Evolutionary conservation across 2,888 invertebrate species (phyloP).

Genomic region (Tetramorium bicarinatum): DNA sequence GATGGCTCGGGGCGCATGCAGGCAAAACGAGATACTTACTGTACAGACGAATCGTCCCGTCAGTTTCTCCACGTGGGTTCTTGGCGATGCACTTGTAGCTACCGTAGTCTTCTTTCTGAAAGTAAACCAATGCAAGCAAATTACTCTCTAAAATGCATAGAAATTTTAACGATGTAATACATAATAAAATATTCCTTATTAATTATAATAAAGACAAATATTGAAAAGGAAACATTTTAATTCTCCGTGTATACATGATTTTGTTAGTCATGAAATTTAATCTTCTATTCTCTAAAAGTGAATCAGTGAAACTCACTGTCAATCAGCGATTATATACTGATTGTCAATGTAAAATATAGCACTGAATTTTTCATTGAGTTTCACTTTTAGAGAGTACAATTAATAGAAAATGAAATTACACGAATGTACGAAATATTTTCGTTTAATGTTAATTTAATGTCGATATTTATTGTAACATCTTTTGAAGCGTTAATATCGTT

Average conservation of each 20-base stretch:
- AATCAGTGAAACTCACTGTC: too few relatives aligned
- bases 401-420: neutral
- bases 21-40: constrained; percentile 89
- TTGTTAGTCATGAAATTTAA: neutral
- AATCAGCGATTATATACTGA: too few relatives aligned
- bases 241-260: neutral
- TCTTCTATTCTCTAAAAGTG: too few relatives aligned
- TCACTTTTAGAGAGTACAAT: too few relatives aligned
- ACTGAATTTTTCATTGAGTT: too few relatives aligned
- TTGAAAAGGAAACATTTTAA: neutral
- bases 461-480: neutral
- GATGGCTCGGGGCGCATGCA: constrained; percentile 62
- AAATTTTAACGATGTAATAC: neutral
- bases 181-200: neutral
- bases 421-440: neutral
- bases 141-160: constrained; percentile 22
- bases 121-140: constrained; percentile 57
- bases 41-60: constrained; percentile 95
- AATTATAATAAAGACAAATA: neutral
- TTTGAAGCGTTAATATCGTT: neutral
- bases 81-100: constrained; percentile 96
- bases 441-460: neutral
- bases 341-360: too few relatives aligned
- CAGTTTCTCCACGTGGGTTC: constrained; percentile 96
- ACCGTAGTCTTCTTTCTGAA: constrained; percentile 92